Base-by-base conservation (phyloP, 2,888 invertebrate species). In the Drosophila neutralis region DNA sequence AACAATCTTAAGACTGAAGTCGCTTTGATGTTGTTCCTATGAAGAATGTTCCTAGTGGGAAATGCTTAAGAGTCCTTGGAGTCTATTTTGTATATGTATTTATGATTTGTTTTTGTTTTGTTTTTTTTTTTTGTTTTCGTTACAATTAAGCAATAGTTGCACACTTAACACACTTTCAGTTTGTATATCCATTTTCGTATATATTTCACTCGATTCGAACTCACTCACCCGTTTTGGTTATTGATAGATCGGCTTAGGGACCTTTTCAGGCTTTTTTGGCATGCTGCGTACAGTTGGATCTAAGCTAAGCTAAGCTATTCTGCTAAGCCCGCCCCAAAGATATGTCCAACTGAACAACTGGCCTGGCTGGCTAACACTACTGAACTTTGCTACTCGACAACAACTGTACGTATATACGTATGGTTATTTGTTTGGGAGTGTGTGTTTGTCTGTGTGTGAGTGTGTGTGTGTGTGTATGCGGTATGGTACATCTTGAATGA, bases 141-240 rank as follows among this genome's bases (percentile, higher is more conserved):
- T 45, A 45, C 15, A 21, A 45, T 24, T 45, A 24, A 33, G 18
- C 60, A n/a, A 42, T 63, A 24, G 45, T 10, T 49, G 35, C 57
- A 65, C 78, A 70, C 59, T 74, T 74, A 49, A 59, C 65, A 78
- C 78, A 70, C 69, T 60, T 77, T 40, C 53, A 54, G 69, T 69
- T 76, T 21, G 56, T 67, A 73, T 58, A 64, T 79, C 74, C 75
- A 73, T 74, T 71, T 60, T 18, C 51, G 33, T 58, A 45, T 57
- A 33, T 77, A 10, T 52, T 49, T 33, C 64, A 66, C 57, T 67
- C 64, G 48, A 51, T 66, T 76, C 71, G 54, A 82, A 82, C 87
- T 87, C 87, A 86, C 83, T 87, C 83, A 78, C 78, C 78, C 78
- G 78, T 75, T 78, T 63, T 33, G 62, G 69, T 57, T 60, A 78